A percentile compares a stretch with the other conserved stretches of the same genome.
Conservation (phyloP, 1,140 invertebrate species). For the Chrysoperla carnea region DNA sequence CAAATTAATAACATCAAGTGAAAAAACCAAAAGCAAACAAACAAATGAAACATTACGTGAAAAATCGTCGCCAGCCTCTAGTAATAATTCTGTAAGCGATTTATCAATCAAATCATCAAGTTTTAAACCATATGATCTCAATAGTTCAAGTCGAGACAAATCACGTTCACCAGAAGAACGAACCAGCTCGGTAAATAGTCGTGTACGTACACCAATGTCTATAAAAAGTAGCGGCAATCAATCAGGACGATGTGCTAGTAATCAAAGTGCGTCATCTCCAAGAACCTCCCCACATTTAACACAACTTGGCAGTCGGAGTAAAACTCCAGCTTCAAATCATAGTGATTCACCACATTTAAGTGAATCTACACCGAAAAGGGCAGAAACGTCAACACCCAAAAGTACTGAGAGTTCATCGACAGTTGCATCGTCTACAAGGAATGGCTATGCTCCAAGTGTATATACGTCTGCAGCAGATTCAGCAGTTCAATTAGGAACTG, state of each 20-base stretch:
- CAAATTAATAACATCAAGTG: constrained; percentile 45
- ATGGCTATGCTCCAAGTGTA: constrained; percentile 20
- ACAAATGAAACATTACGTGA: constrained; percentile 34
- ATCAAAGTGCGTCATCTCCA: constrained; percentile 42
- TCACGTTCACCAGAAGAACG: constrained; percentile 36
- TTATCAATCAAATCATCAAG: constrained; percentile 30
- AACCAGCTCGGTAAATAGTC: constrained; percentile 24
- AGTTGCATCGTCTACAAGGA: constrained; percentile 18
- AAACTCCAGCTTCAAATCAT: constrained; percentile 25
- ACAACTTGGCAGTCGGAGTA: constrained; percentile 25
- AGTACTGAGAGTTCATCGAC: constrained; percentile 30
- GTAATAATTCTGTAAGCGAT: constrained; percentile 18
- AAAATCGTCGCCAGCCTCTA: constrained; percentile 31
- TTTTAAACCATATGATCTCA: constrained; percentile 54
- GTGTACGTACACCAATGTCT: constrained; percentile 32
- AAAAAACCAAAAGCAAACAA: constrained; percentile 41
- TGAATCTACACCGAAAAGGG: not conserved
- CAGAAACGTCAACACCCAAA: constrained; percentile 19
- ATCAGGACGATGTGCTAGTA: constrained; percentile 33
- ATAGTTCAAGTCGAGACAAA: constrained; percentile 32
- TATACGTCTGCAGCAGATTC: constrained; percentile 41
- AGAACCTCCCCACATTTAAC: constrained; percentile 27
- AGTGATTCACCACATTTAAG: constrained; percentile 3
- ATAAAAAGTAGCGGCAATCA: constrained; percentile 27
- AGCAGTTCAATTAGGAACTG: constrained; percentile 30